Conservation (phyloP, 2,797 vertebrate species). For the Phrynocephalus guinanensis region DNA sequence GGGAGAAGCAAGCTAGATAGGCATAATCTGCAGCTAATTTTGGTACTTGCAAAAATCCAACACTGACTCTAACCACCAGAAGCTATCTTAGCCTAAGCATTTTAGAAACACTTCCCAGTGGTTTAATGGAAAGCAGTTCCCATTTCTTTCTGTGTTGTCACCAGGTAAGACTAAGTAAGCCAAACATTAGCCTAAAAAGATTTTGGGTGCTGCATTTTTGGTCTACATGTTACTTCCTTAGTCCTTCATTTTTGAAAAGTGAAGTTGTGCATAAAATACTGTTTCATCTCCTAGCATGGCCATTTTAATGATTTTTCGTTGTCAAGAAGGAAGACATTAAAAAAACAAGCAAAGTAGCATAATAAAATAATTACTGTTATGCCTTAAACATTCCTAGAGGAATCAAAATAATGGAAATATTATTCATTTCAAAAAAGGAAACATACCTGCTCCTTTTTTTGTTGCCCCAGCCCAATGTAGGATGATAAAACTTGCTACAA, state of each 20-base stretch:
- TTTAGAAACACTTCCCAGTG: not conserved
- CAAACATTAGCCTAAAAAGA: not conserved
- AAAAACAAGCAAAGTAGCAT: slow-evolving; percentile 7
- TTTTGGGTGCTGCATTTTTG: not conserved
- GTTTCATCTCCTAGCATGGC: not conserved
- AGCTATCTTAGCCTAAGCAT: not conserved
- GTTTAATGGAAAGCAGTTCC: not conserved
- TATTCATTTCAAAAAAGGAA: slow-evolving; percentile 21
- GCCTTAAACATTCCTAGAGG: slow-evolving; percentile 6
- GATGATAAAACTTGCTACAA: slow-evolving; percentile 99
- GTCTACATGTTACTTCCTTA: not conserved
- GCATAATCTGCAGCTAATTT: not conserved
- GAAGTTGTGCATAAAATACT: not conserved
- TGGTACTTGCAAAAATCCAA: not conserved
- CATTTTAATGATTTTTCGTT: not conserved
- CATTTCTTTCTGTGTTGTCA: not conserved
- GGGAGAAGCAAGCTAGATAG: not conserved
- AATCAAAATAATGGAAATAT: slow-evolving; percentile 23
- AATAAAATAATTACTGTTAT: slow-evolving; percentile 23
- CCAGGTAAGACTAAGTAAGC: not conserved
- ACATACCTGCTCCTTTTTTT: slow-evolving; percentile 95
- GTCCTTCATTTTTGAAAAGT: not conserved
- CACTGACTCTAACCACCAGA: not conserved
- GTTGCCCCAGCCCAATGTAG: slow-evolving; percentile 95
- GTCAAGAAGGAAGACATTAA: not conserved